phyloP scores from a whole-genome alignment of 2,113 vertebrate genomes.

The Melanocharis versteri region DNA sequence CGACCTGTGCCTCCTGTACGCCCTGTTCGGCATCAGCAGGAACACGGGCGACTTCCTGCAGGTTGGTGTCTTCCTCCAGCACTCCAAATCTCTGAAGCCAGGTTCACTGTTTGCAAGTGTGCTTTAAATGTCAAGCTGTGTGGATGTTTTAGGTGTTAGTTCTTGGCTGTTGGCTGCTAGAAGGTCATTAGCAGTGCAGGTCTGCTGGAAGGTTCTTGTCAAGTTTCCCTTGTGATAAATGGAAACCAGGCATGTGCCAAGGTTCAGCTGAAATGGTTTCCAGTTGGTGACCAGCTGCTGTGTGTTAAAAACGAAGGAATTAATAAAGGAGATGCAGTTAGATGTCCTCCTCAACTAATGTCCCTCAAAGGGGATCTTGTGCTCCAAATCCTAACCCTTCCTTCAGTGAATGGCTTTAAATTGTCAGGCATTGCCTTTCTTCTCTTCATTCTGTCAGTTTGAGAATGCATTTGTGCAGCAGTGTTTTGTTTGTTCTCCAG shows the following conservation, averaged over 20 bases:
- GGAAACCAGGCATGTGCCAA: background rate
- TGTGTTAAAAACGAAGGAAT: background rate
- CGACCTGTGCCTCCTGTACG: constrained; percentile 85
- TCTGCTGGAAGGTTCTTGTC: background rate
- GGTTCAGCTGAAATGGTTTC: background rate
- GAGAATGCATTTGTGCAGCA: background rate
- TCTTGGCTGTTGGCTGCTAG: background rate
- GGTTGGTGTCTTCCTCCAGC: constrained; percentile 68
- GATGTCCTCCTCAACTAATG: background rate
- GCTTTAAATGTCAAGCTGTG: background rate
- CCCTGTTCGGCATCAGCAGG: constrained; percentile 83
- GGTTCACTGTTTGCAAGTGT: background rate
- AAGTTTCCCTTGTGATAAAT: background rate
- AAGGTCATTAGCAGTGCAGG: background rate
- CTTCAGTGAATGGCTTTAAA: background rate
- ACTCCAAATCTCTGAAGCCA: background rate
- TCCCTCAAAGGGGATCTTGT: background rate
- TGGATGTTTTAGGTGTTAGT: background rate
- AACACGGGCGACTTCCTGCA: constrained; percentile 90
- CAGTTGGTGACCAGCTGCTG: background rate
- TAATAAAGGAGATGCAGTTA: background rate
- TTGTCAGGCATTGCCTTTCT: background rate
- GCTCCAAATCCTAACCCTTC: background rate
- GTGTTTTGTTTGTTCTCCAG: background rate
- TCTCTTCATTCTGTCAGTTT: background rate